Base-by-base conservation (phyloP, 2,888 invertebrate species). In the Liopterus haemorrhoidalis region DNA sequence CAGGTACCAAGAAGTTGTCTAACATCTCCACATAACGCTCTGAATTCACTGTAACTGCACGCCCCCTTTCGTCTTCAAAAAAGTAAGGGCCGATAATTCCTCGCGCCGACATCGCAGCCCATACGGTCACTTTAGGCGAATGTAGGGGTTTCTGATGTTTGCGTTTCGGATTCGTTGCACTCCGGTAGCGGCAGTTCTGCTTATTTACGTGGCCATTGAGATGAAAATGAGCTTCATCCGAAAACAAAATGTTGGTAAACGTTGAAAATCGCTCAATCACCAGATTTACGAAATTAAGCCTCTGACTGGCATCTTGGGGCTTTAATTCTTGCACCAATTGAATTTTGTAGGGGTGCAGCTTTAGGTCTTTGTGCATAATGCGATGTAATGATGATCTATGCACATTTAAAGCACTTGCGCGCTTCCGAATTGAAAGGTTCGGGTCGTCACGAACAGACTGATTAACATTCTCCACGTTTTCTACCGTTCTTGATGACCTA, bases 131-230 rank as follows among this genome's bases (percentile, higher is more conserved):
- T n/a, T n/a, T n/a, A n/a, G n/a, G n/a, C n/a, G n/a, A n/a, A n/a
- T n/a, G n/a, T n/a, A n/a, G 46, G 30, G 49, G 46, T 41, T 22
- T 38, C 40, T 42, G 15, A n/a, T 41, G 48, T 31, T 49, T 38
- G 41, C 36, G 27, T 31, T 43, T 44, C 12, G 38, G 50, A 37
- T 49, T 52, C 28, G 49, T 36, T 25, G 18, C 33, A 22, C 42
- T 46, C 51, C 46, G 46, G 35, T 49, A 53, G 14, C 32, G 40
- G 40, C 31, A 51, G 41, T 53, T 53, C 31, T 51, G 51, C 20
- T 51, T 49, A 32, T 54, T 54, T 9, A 55, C 52, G 25, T 27
- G 14, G 2, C 47, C 54, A 40, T 46, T 31, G 22, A 52, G 24
- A 33, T 53, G 43, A 32, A 49, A 52, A 41, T 54, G 46, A 6